Conservation (phyloP, 2,113 vertebrate genomes). For the Oncorhynchus clarkii region DNA sequence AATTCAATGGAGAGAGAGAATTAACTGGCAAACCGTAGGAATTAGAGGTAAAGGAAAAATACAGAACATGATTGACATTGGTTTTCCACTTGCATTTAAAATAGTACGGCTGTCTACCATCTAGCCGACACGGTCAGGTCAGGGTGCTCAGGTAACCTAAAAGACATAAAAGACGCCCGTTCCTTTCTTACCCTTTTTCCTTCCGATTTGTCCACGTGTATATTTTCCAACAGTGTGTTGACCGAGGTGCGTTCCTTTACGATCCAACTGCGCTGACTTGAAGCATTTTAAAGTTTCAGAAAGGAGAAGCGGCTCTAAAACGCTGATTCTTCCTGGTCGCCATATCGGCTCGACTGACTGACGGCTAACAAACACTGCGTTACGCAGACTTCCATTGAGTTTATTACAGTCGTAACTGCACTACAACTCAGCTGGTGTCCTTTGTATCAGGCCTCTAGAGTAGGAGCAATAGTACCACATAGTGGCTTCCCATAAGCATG, state of each 20-base stretch:
- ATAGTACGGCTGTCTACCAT: too few species aligned
- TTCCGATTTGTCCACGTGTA: conserved; percentile 5
- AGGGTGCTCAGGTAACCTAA: too few species aligned
- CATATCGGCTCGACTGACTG: background rate
- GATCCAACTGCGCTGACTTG: background rate
- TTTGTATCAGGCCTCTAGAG: background rate
- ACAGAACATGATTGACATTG: too few species aligned
- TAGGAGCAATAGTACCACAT: background rate
- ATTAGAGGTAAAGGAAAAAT: too few species aligned
- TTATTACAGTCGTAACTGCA: background rate
- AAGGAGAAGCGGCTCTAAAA: background rate
- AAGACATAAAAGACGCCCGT: background rate
- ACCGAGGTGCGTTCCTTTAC: background rate
- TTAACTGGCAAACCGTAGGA: too few species aligned
- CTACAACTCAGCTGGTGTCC: background rate
- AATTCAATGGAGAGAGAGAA: too few species aligned
- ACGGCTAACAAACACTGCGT: background rate
- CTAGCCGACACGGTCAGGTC: too few species aligned
- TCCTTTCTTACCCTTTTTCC: background rate
- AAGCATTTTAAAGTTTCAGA: background rate
- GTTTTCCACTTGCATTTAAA: too few species aligned
- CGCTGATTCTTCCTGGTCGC: background rate
- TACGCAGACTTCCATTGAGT: background rate
- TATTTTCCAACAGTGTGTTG: background rate
- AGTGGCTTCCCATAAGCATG: background rate